phyloP scores from a whole-genome alignment of 2,888 invertebrate genomes.

The Electrophaes corylata region DNA sequence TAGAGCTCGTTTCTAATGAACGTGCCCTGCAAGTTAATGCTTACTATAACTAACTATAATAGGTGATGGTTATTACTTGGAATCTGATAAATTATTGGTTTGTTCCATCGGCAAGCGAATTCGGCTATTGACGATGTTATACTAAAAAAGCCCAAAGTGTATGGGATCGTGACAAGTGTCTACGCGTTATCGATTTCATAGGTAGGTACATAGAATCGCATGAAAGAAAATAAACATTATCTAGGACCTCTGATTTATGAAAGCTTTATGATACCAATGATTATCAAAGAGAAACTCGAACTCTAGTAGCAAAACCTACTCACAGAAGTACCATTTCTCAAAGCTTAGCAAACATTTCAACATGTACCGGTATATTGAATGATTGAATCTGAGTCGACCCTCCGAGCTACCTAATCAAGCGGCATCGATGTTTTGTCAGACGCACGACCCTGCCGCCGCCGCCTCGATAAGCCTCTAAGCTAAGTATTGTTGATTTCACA shows the following conservation, averaged over 20 bases:
- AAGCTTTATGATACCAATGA: not conserved
- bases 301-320: conserved; percentile 3
- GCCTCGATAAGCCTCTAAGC: conserved; percentile 49
- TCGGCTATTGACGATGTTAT: too few relatives aligned
- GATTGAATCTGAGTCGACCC: conserved; percentile 54
- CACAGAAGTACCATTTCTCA: conserved; percentile 2
- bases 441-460: conserved; percentile 42
- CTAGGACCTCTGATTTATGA: not conserved
- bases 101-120: too few relatives aligned
- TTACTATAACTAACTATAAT: too few relatives aligned
- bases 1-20: too few relatives aligned
- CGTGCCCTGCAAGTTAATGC: too few relatives aligned
- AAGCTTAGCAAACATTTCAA: conserved; percentile 19
- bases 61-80: too few relatives aligned
- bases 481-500: conserved; percentile 31
- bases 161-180: too few relatives aligned
- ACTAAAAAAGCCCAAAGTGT: too few relatives aligned
- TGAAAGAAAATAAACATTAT: too few relatives aligned
- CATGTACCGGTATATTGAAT: conserved; percentile 46
- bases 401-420: conserved; percentile 60
- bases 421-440: conserved; percentile 67
- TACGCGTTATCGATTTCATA: too few relatives aligned
- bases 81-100: too few relatives aligned
- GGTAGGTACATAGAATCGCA: too few relatives aligned
- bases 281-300: conserved; percentile 2